Conservation (phyloP, 1,140 invertebrate genomes). For the Paracyclopina nana region DNA sequence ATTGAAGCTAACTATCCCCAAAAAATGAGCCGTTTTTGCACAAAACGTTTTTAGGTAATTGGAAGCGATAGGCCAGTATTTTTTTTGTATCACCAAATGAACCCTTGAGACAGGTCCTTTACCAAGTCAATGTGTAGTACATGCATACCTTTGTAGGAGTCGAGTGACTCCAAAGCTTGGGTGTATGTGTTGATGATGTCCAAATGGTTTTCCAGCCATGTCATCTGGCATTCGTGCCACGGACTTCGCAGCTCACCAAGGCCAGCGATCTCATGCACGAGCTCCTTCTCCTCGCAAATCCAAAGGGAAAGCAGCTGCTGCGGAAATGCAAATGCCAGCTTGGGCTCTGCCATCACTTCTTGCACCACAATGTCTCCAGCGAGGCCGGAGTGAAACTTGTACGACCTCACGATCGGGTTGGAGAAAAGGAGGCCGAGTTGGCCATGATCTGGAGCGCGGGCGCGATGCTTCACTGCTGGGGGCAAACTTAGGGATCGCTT, state of each 20-base stretch:
- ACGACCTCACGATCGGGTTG: slow-evolving; percentile 56
- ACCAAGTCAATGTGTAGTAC: slow-evolving; percentile 15
- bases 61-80: too few species aligned
- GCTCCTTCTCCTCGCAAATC: slow-evolving; percentile 75
- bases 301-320: slow-evolving; percentile 71
- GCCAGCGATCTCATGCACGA: slow-evolving; percentile 61
- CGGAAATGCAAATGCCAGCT: slow-evolving; percentile 61
- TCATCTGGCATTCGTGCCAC: slow-evolving; percentile 58
- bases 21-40: too few species aligned
- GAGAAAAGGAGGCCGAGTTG: slow-evolving; percentile 49
- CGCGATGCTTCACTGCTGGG: slow-evolving; percentile 50
- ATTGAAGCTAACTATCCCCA: too few species aligned
- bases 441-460: slow-evolving; percentile 53
- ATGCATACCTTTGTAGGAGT: slow-evolving; percentile 33
- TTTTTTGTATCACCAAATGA: too few species aligned
- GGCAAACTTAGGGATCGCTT: slow-evolving; percentile 64
- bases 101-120: too few species aligned
- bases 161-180: slow-evolving; percentile 54
- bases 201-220: slow-evolving; percentile 58
- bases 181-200: slow-evolving; percentile 64
- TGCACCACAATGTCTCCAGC: slow-evolving; percentile 76
- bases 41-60: too few species aligned
- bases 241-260: slow-evolving; percentile 63
- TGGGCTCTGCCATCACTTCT: slow-evolving; percentile 79
- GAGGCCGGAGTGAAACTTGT: slow-evolving; percentile 70